phyloP scores from a whole-genome alignment of 2,113 vertebrate genomes.

The Apodemus speciosus region DNA sequence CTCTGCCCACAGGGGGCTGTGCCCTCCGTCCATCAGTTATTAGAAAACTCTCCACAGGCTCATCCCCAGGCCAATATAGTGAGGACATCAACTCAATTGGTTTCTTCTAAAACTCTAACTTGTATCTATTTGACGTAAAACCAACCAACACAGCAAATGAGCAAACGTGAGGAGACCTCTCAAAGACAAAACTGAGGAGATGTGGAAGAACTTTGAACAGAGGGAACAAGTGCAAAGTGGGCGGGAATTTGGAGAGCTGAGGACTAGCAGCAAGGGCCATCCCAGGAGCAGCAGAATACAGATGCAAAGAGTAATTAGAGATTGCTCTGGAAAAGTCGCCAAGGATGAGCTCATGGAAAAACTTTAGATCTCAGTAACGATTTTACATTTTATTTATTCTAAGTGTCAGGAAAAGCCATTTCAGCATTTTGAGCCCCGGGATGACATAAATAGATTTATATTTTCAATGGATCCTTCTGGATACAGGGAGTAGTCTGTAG shows the following conservation, averaged over 20 bases:
- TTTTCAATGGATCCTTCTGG: conserved; percentile 9
- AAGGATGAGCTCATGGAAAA: conserved; percentile 68
- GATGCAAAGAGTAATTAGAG: conserved; percentile 55
- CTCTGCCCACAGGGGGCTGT: no score
- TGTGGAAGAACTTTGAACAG: neutral
- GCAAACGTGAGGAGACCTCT: neutral
- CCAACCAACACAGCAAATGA: neutral
- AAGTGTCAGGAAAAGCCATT: conserved; percentile 50
- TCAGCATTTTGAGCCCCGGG: conserved; percentile 35
- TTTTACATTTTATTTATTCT: conserved; percentile 66
- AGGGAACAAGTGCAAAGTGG: neutral
- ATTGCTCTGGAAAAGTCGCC: conserved; percentile 50
- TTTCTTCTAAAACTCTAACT: neutral
- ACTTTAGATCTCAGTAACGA: conserved; percentile 25
- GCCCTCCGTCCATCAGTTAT: neutral
- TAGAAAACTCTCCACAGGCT: neutral
- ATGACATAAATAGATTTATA: conserved; percentile 43
- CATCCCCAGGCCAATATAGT: neutral
- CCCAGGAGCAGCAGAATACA: neutral
- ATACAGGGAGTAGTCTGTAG: neutral
- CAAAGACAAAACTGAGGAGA: neutral
- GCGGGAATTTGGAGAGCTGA: neutral
- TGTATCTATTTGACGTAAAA: neutral
- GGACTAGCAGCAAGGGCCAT: neutral
- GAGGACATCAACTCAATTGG: neutral